Conservation (phyloP, 2,888 invertebrate genomes). For the Gnatocerus cornutus region DNA sequence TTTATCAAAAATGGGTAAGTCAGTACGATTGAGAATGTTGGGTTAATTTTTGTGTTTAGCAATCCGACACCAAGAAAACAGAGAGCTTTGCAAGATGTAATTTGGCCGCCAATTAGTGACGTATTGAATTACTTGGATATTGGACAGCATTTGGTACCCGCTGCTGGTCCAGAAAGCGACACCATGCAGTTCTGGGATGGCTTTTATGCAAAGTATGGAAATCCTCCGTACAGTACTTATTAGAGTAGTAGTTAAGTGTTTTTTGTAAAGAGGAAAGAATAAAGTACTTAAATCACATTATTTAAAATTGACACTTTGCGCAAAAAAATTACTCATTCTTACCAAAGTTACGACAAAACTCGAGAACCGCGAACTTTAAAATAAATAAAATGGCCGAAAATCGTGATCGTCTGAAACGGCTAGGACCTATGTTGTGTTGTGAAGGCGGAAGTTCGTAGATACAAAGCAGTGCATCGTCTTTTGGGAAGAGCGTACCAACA, state of each 20-base stretch:
- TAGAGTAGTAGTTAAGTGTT: slow-evolving; percentile 19
- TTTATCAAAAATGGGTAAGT: slow-evolving; percentile 59
- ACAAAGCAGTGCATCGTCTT: too few species aligned
- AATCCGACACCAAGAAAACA: slow-evolving; percentile 54
- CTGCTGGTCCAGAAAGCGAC: slow-evolving; percentile 47
- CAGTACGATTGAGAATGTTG: slow-evolving; percentile 6
- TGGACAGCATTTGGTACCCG: slow-evolving; percentile 47
- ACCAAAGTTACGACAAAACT: too few species aligned
- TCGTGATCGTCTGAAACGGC: too few species aligned
- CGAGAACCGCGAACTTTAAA: too few species aligned
- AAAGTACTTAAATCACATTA: too few species aligned
- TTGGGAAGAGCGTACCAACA: too few species aligned
- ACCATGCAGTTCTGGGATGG: slow-evolving; percentile 55
- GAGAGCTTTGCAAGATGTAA: slow-evolving; percentile 48
- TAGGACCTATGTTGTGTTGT: too few species aligned
- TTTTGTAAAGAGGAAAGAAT: too few species aligned
- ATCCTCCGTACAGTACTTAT: slow-evolving; percentile 56
- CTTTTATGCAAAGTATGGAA: slow-evolving; percentile 51
- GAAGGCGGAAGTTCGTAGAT: too few species aligned
- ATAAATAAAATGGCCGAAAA: too few species aligned
- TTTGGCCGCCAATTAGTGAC: slow-evolving; percentile 43
- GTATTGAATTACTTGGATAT: slow-evolving; percentile 54
- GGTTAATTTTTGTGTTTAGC: slow-evolving; percentile 40
- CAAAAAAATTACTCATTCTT: too few species aligned
- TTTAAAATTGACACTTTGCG: too few species aligned